Conservation (phyloP, 2,888 invertebrate species). For the Hirtodrosophila trivittata region DNA sequence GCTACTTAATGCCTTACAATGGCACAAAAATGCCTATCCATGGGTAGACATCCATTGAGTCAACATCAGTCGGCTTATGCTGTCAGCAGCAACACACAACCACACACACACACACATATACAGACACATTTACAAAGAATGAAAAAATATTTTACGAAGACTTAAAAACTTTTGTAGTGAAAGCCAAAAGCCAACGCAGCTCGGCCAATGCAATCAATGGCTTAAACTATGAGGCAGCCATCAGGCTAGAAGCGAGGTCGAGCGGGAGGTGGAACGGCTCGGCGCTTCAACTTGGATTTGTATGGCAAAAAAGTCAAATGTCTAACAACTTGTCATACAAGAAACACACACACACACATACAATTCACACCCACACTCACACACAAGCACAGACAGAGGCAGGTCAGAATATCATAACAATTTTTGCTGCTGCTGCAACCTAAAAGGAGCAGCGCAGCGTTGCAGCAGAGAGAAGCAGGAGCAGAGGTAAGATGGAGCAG, state of each 20-base stretch:
- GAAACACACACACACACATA: conserved; percentile 38
- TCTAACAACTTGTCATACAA: conserved; percentile 76
- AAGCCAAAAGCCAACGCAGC: conserved; percentile 60
- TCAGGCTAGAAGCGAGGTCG: neutral
- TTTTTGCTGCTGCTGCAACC: conserved; percentile 49
- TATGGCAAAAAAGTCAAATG: conserved; percentile 58
- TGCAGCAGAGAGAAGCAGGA: conserved; percentile 15
- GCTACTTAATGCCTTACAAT: conserved; percentile 58
- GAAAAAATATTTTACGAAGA: conserved; percentile 63
- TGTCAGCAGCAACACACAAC: conserved; percentile 36
- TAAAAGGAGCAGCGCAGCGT: conserved; percentile 1
- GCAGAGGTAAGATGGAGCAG: neutral
- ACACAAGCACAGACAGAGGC: neutral
- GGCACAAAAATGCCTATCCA: conserved; percentile 61
- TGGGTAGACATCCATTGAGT: conserved; percentile 41
- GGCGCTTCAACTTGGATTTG: conserved; percentile 9
- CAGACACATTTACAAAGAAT: conserved; percentile 18
- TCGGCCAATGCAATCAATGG: conserved; percentile 73
- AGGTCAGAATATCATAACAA: conserved; percentile 64
- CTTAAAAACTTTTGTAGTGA: conserved; percentile 58
- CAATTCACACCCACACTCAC: conserved; percentile 8
- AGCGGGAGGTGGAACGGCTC: conserved; percentile 1
- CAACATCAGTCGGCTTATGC: conserved; percentile 67
- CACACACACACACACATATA: conserved; percentile 15
- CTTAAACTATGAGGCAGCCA: conserved; percentile 58